These are phyloP conservation scores for Pteronotus mesoamericanus DNA, from an alignment of 2,797 vertebrate species.

Conservation along the genomic window DNA sequence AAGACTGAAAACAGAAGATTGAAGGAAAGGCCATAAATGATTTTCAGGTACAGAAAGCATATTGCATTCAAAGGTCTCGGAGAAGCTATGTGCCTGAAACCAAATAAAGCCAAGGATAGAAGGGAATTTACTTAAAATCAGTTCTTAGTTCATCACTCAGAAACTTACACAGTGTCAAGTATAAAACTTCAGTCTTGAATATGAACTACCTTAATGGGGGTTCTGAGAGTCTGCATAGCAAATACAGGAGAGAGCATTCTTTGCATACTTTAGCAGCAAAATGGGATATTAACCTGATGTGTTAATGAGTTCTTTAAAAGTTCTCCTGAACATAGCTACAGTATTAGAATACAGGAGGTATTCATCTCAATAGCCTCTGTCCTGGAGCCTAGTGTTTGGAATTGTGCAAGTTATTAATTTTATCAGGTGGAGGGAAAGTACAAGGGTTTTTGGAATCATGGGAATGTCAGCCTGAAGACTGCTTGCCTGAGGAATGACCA, in stretches of 20 bases:
- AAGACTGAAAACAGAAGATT: neutral
- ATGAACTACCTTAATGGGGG: neutral
- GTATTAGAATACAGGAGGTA: neutral
- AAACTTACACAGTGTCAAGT: constrained; percentile 15
- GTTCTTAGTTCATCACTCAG: neutral
- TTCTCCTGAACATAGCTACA: neutral
- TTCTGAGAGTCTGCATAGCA: neutral
- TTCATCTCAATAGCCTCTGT: neutral
- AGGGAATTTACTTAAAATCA: neutral
- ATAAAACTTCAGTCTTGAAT: constrained; percentile 5
- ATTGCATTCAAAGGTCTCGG: neutral
- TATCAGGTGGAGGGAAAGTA: neutral
- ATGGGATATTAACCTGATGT: neutral
- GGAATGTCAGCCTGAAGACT: neutral
- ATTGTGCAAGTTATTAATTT: neutral
- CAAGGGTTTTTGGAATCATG: neutral
- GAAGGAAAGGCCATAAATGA: neutral
- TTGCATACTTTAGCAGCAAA: neutral
- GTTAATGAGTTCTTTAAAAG: constrained; percentile 14
- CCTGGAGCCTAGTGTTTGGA: neutral
- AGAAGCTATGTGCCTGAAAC: neutral
- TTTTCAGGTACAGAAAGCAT: neutral
- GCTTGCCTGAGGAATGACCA: neutral
- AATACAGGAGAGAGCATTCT: constrained; percentile 7
- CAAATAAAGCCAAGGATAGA: neutral